Evolutionary conservation across 2,797 vertebrate species (phyloP).

Genomic region (Scolopax bukidnonensis): DNA sequence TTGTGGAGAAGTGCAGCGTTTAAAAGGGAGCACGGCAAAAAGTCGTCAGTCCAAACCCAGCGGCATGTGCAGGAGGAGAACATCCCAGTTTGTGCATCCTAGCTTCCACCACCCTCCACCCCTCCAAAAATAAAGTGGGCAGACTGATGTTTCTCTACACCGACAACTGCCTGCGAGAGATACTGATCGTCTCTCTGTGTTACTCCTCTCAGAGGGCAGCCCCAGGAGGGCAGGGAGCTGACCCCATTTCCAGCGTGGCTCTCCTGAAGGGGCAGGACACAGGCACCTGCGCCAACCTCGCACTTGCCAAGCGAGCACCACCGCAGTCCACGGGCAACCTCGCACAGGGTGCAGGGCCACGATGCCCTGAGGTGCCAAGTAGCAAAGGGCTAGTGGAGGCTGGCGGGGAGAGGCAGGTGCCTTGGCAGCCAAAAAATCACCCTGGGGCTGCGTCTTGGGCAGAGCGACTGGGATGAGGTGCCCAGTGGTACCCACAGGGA

Average conservation of each 20-base stretch:
- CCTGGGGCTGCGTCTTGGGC: not conserved
- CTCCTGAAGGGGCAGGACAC: not conserved
- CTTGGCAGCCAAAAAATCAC: not conserved
- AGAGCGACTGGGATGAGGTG: not conserved
- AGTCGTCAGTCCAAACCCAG: not conserved
- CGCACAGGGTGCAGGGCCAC: fast-evolving
- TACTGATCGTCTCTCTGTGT: not conserved
- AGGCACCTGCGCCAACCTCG: fast-evolving
- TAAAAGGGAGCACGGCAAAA: not conserved
- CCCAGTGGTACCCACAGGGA: not conserved
- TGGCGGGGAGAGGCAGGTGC: not conserved
- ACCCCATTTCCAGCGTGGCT: fast-evolving
- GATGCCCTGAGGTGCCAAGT: fast-evolving
- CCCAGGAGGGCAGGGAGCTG: not conserved
- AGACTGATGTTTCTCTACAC: fast-evolving
- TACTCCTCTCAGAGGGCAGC: not conserved
- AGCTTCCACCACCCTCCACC: not conserved
- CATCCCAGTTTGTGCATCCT: not conserved
- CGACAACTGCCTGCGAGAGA: fast-evolving
- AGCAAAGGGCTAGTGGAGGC: not conserved
- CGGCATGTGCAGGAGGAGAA: not conserved
- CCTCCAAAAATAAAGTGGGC: not conserved
- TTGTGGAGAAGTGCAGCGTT: not conserved
- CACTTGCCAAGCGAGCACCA: not conserved
- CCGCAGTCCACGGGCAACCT: not conserved